Percentiles rank a stretch among this genome's conserved stretches.
Evolutionary conservation across 2,113 vertebrate species (phyloP).

Genomic region (Chionis minor): DNA sequence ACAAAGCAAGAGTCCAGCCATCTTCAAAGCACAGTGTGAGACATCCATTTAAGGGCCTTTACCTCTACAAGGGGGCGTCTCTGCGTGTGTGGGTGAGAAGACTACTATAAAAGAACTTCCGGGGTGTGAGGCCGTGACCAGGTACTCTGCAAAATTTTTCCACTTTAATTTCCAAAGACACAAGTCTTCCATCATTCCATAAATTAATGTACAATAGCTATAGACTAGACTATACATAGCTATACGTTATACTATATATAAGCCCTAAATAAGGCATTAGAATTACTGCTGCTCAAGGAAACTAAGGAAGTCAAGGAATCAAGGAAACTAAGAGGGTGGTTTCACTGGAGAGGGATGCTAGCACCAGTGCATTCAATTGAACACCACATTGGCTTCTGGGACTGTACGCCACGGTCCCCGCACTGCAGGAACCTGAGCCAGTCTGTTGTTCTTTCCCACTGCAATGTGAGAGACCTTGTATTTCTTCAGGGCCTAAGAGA

Average conservation of each 20-base stretch:
- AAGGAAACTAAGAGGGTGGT: not conserved
- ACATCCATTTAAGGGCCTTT: not conserved
- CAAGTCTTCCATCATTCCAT: not conserved
- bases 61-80: not conserved
- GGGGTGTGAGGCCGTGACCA: not conserved
- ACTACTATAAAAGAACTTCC: not conserved
- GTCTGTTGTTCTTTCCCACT: not conserved
- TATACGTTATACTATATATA: not conserved
- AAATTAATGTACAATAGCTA: rapidly evolving
- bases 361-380: not conserved
- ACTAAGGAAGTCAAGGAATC: not conserved
- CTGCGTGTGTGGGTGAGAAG: not conserved
- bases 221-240: not conserved
- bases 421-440: not conserved
- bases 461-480: not conserved
- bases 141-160: not conserved
- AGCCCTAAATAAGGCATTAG: not conserved
- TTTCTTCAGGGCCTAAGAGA: not conserved
- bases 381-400: not conserved
- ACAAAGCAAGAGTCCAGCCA: not conserved
- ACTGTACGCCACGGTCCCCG: rapidly evolving
- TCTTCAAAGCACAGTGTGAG: not conserved
- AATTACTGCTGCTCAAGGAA: not conserved
- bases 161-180: not conserved
- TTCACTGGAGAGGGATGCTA: not conserved